Conservation (phyloP, 1,140 invertebrate genomes). For the Argopecten irradians region DNA sequence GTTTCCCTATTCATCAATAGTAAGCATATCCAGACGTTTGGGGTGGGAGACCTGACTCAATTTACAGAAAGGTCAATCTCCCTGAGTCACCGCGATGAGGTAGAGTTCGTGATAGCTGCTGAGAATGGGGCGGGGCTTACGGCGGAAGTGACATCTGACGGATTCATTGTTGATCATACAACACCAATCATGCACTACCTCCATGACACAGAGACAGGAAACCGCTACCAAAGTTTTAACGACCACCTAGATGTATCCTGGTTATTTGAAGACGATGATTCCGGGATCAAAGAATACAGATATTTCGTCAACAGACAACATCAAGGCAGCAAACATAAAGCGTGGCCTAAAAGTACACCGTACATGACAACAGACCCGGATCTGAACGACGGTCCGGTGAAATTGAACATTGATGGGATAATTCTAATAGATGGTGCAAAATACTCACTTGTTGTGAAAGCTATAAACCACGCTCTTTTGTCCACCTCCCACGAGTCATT, state of each 20-base stretch:
- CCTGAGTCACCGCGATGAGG: slow-evolving; percentile 48
- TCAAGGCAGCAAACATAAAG: slow-evolving; percentile 42
- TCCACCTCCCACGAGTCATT: slow-evolving; percentile 47
- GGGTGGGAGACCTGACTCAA: slow-evolving; percentile 1
- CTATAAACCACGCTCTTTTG: slow-evolving; percentile 51
- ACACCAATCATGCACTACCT: slow-evolving; percentile 46
- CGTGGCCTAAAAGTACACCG: slow-evolving; percentile 39
- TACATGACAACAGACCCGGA: slow-evolving; percentile 13
- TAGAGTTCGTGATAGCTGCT: slow-evolving; percentile 42
- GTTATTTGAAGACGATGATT: slow-evolving; percentile 55
- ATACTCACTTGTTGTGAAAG: slow-evolving; percentile 51
- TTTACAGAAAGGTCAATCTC: slow-evolving; percentile 53
- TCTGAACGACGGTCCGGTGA: background rate
- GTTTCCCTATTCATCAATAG: slow-evolving; percentile 53
- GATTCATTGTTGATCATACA: slow-evolving; percentile 56
- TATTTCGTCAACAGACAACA: slow-evolving; percentile 41
- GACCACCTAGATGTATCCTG: slow-evolving; percentile 35
- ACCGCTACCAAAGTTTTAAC: slow-evolving; percentile 38
- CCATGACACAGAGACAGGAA: slow-evolving; percentile 30
- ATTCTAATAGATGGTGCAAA: slow-evolving; percentile 48
- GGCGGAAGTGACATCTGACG: slow-evolving; percentile 39
- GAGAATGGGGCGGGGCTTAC: slow-evolving; percentile 50
- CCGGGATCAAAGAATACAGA: slow-evolving; percentile 54
- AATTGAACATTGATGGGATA: slow-evolving; percentile 32
- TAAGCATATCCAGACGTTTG: slow-evolving; percentile 33